A percentile compares a stretch with the other conserved stretches of the same genome.
These are phyloP conservation scores for Strongylocentrotus purpuratus DNA, from an alignment of 35 echinoderm and acorn worm species.

Conservation along the genomic window DNA sequence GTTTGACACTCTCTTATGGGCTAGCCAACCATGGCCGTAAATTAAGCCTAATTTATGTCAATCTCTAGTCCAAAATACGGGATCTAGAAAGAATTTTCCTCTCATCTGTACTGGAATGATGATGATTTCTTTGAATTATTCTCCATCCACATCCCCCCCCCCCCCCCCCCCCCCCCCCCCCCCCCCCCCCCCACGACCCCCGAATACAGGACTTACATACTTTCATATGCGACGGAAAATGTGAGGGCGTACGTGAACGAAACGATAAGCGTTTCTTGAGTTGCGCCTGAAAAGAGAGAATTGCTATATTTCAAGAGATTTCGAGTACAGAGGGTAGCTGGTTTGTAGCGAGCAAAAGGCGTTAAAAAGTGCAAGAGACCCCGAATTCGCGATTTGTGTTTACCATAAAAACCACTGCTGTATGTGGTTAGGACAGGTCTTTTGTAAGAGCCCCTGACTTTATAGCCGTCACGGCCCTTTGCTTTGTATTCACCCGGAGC, in stretches of 20 bases:
- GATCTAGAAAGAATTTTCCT: background rate
- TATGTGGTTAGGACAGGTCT: background rate
- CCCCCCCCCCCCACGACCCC: too few relatives aligned
- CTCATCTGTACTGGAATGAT: background rate
- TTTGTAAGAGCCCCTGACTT: background rate
- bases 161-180: too few relatives aligned
- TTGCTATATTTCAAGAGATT: background rate
- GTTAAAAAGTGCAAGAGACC: background rate
- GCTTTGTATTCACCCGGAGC: background rate
- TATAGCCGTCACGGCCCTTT: background rate
- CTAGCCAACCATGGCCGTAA: background rate
- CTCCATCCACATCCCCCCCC: too few relatives aligned
- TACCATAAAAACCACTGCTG: background rate
- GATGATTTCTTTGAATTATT: too few relatives aligned
- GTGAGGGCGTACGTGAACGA: background rate
- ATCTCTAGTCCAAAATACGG: background rate
- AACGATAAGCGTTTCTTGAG: background rate
- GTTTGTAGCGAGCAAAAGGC: background rate
- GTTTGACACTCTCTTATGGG: background rate
- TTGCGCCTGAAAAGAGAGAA: background rate
- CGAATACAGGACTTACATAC: too few relatives aligned
- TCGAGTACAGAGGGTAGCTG: background rate
- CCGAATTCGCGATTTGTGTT: background rate
- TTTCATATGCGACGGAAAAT: background rate
- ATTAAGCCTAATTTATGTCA: conserved; percentile 19